These are phyloP conservation scores for Pardosa pseudoannulata DNA, from an alignment of 2,888 invertebrate species.

Conservation along the genomic window DNA sequence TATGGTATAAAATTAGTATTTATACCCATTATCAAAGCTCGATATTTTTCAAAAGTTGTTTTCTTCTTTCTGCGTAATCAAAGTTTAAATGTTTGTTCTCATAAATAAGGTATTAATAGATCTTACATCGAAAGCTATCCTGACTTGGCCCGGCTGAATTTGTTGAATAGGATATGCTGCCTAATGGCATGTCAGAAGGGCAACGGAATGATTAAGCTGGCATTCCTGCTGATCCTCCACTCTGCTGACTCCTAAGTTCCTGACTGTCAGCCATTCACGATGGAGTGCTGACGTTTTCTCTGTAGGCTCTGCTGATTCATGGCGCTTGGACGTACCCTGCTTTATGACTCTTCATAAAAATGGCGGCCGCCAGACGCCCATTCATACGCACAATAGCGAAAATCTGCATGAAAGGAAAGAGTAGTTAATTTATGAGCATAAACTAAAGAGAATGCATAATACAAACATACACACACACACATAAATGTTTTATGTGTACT, in stretches of 20 bases:
- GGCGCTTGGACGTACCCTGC: background rate
- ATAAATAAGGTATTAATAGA: background rate
- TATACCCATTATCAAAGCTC: background rate
- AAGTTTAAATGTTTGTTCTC: background rate
- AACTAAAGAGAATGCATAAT: too few relatives aligned
- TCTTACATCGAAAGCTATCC: background rate
- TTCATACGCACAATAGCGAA: background rate
- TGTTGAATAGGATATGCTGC: slow-evolving; percentile 12
- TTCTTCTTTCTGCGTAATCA: too few relatives aligned
- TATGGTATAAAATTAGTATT: too few relatives aligned
- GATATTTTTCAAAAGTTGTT: too few relatives aligned
- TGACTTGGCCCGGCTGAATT: background rate
- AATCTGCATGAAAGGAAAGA: background rate
- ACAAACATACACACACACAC: too few relatives aligned
- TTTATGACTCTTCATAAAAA: slow-evolving; percentile 30
- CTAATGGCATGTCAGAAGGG: slow-evolving; percentile 19
- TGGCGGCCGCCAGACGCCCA: slow-evolving; percentile 23
- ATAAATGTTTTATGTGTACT: too few relatives aligned
- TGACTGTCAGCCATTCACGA: slow-evolving; percentile 18
- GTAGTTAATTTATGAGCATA: background rate
- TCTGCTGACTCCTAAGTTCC: slow-evolving; percentile 24
- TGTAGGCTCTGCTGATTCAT: slow-evolving; percentile 22
- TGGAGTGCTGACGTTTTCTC: slow-evolving; percentile 22
- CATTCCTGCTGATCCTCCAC: slow-evolving; percentile 27
- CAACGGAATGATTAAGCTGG: slow-evolving; percentile 30